Conservation (phyloP, 2,797 vertebrate species). For the Masticophis lateralis region DNA sequence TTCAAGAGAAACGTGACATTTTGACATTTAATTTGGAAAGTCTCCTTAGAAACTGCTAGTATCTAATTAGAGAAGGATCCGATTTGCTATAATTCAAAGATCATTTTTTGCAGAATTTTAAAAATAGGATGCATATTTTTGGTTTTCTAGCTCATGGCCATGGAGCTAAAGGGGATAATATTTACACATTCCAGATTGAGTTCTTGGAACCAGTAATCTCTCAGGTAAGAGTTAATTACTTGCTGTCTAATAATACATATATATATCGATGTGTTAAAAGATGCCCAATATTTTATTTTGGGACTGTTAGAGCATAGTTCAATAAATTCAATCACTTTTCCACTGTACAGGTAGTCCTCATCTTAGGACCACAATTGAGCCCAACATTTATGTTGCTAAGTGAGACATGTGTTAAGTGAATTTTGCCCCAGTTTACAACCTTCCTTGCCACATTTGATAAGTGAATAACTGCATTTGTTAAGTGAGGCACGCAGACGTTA, state of each 20-base stretch:
- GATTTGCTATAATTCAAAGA: neutral
- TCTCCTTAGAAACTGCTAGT: neutral
- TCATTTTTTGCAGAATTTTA: neutral
- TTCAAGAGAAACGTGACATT: neutral
- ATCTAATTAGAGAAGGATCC: neutral
- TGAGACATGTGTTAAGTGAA: neutral
- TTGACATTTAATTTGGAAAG: neutral
- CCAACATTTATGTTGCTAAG: neutral
- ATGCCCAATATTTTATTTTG: neutral
- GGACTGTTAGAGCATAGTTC: neutral
- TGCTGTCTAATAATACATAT: neutral
- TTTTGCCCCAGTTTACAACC: neutral
- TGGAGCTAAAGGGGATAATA: slow-evolving; percentile 92
- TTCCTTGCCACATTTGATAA: neutral
- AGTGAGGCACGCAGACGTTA: neutral
- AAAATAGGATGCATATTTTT: neutral
- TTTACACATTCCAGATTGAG: slow-evolving; percentile 89
- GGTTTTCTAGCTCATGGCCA: slow-evolving; percentile 83
- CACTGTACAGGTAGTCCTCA: neutral
- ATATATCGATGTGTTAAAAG: neutral
- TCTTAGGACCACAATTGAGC: neutral
- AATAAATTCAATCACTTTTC: neutral
- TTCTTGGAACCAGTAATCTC: slow-evolving; percentile 85
- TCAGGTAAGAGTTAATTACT: slow-evolving; percentile 74
- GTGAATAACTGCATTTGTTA: neutral